Base-by-base conservation (phyloP, 2,797 vertebrate species). In the Anguilla pacifica region DNA sequence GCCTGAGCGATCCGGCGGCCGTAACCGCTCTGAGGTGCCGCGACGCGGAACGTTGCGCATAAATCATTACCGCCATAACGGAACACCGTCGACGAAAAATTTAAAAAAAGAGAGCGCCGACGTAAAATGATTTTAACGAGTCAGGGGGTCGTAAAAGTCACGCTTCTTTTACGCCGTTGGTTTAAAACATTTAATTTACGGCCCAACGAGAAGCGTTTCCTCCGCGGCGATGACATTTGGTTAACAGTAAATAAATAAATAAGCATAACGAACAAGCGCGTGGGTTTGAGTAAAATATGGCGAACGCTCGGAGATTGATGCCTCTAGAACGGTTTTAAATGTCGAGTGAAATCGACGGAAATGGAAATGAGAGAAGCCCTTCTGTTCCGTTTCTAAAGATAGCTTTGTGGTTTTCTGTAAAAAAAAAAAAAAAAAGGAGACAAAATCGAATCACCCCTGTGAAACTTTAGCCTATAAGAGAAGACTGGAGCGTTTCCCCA, bases 151-250 rank as follows among this genome's bases (percentile, higher is more conserved):
- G 88, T 87, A 79, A 81, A 46, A 81, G 77, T 67, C 61, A 81
- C 77, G 15, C 70, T 49, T 25, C 15, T 49, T 49, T 22, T 49
- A 39, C 0, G 31, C 46, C 28, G 31, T 77, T 77, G 74, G 31
- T 49, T 51, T 81, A 90, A 88, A 61, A 61, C 5, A 86, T 93
- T 91, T 93, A 91, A 93, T 91, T 83, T 59, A 90, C 87, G 79
- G 51, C 51, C 6, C 51, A 81, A 81, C 22, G 7, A 49, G 77
- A 51, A 49, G 6, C 46, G 22, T 22, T 81, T 81, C 19, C 6
- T 25, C 43, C 22, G 2, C 19, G 10, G 19, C 0, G 7, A 49
- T 46, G 77, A 81, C 43, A 49, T 81, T 81, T 81, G 10, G 46
- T 81, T 49, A 35, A 35, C 2, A 11, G 31, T 74, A 19, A 46